phyloP scores from a whole-genome alignment of 2,797 vertebrate genomes.

The Parotocinclus haroldoi region DNA sequence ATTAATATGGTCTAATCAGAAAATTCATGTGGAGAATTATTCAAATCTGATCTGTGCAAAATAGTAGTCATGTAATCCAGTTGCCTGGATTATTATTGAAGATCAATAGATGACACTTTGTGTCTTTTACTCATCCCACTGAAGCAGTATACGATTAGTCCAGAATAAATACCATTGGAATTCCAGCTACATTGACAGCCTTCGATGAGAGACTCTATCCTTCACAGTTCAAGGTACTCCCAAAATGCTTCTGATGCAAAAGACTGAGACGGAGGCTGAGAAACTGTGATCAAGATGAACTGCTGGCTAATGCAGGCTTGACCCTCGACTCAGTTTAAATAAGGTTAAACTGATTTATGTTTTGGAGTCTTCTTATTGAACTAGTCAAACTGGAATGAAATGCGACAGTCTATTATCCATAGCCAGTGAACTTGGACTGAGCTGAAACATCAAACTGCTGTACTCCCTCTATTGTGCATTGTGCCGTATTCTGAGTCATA shows the following conservation, averaged over 20 bases:
- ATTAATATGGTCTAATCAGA: conserved; percentile 27
- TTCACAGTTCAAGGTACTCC: no score
- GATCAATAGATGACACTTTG: neutral
- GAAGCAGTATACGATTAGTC: neutral
- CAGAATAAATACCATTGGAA: neutral
- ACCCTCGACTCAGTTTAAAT: no score
- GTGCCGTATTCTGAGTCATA: conserved; percentile 4
- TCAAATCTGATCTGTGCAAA: conserved; percentile 21
- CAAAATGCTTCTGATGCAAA: no score
- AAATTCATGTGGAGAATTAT: conserved; percentile 19
- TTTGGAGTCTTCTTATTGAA: no score
- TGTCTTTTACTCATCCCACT: conserved; percentile 10
- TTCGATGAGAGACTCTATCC: neutral
- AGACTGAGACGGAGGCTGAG: no score
- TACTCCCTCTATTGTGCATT: conserved; percentile 6
- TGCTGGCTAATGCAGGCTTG: no score
- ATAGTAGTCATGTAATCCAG: conserved; percentile 3
- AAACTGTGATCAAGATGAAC: no score
- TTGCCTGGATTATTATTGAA: conserved; percentile 20
- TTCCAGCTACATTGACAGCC: neutral
- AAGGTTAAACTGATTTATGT: no score
- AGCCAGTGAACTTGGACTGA: conserved; percentile 4
- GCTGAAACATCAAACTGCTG: neutral
- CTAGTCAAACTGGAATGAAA: neutral
- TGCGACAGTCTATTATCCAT: neutral